Base-by-base conservation (phyloP, 2,888 invertebrate genomes). In the Scaptomyza cyrtandrae region DNA sequence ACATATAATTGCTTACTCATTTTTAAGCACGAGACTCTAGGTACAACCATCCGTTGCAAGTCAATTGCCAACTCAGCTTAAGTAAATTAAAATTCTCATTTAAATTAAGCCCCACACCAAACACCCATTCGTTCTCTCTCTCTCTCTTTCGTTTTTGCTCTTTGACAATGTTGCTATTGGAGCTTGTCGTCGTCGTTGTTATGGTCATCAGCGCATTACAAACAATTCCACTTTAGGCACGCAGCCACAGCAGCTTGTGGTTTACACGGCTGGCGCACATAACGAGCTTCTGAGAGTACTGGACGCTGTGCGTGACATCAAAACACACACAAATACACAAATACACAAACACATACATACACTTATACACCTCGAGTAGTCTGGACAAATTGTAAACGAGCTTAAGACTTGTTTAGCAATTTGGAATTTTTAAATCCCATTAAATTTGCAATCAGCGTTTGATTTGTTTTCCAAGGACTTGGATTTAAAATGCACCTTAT, bases 201-300 rank as follows among this genome's bases (percentile, higher is more conserved):
- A 55, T 60, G 64, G 71, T 75, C 73, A 73, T 73, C 85, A 73
- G 70, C 78, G 83, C 83, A 87, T 87, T 85, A 87, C 85, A 80
- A 83, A 87, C 85, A 85, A 87, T 87, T 86, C 77, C 88, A 85
- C 86, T 87, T 85, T 77, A 75, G 79, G 75, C 71, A 72, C 63
- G 80, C 64, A 86, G 72, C 84, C 86, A 66, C 81, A 85, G 59
- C 70, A 87, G 79, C 75, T 87, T 85, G 88, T 75, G 85, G 85
- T 80, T 41, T 80, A 50, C 66, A 63, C 59, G 69, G 46, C 49
- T 43, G 60, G 53, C 43, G 58, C 66, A 72, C 66, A 66, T 68
- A 44, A 54, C 60, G 44, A 64, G 54, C 54, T 58, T 57, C 19
- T 60, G 62, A 56, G 46, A 56, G 44, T 37, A 46, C 39, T 55